Evolutionary conservation across 2,113 vertebrate genomes (phyloP), one percentile per base, ranked within the genome.

Genomic region (Scortum barcoo): DNA sequence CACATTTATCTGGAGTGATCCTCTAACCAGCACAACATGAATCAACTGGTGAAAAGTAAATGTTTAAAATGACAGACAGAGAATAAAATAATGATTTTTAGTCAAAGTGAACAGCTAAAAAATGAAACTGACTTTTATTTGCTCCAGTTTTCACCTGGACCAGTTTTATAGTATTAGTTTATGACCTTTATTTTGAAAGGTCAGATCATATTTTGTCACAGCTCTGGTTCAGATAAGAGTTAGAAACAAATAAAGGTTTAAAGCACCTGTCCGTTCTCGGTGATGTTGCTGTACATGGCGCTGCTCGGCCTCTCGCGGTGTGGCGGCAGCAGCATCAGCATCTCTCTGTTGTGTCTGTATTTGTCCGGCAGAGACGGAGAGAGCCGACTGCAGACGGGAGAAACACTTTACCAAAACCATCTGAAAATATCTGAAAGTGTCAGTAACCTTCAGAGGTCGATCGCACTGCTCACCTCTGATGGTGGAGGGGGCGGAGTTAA

Each of bases 301-400:
- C 98, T 99, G 96, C 97, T 98, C 0, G 98, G 98, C 5, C 97
- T 90, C 73, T 99, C 98, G 44, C 97, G 94, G 80, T 97, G 97
- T 0, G 96, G 87, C 4, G 98, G 98, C 90, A 99, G 95, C 93
- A 99, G 84, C 96, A 99, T 96, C 96, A 99, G 94, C 96, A 97
- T 94, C 87, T 99, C 98, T 73, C 97, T 92, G 93, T 96, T 96
- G 88, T 98, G 97, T 81, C 97, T 95, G 94, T 97, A 98, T 93
- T 97, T 98, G 94, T 99, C 98, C 76, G 98, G 97, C 91, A 99
- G 96, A 85, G 97, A 99, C 70, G 97, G 98, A 61, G 38, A 51
- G 97, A 99, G 80, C 97, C 96, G 93, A 97, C 96, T 96, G 80
- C 46, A 77, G 56, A 44, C 36, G 16, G 44, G 24, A 19, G 40